Evolutionary conservation across 1,140 invertebrate species (phyloP).

Genomic region (Maconellicoccus hirsutus): DNA sequence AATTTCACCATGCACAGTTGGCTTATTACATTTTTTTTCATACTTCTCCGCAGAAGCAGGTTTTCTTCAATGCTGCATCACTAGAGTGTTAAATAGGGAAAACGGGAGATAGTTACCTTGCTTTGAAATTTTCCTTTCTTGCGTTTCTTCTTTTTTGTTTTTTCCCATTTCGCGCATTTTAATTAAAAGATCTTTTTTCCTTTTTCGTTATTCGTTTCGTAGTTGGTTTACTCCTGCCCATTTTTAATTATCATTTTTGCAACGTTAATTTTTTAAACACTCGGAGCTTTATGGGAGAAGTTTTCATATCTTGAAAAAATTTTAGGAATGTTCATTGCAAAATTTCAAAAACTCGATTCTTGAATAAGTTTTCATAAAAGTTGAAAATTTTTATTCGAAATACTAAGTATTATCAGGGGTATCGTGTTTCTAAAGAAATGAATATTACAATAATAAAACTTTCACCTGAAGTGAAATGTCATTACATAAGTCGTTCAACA

Average conservation of each 20-base stretch:
- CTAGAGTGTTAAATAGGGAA: too few relatives aligned
- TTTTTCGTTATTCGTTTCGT: neutral
- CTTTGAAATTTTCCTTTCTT: neutral
- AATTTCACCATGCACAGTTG: too few relatives aligned
- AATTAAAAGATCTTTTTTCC: slow-evolving; percentile 1
- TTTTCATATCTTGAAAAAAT: neutral
- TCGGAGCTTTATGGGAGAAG: neutral
- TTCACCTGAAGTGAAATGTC: neutral
- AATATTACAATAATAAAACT: neutral
- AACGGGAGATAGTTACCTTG: neutral
- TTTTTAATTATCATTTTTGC: neutral
- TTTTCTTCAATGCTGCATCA: too few relatives aligned
- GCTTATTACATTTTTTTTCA: neutral
- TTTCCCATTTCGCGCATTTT: neutral
- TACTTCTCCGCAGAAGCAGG: too few relatives aligned
- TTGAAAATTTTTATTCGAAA: neutral
- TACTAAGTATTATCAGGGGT: neutral
- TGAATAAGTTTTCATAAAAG: neutral
- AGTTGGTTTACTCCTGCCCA: neutral
- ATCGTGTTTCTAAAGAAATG: neutral
- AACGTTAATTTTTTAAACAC: neutral
- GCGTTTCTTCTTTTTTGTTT: neutral
- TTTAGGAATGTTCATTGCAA: neutral
- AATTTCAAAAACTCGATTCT: neutral
- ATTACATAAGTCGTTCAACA: neutral